Percentiles rank a stretch among this genome's conserved stretches.
Evolutionary conservation across 1,140 invertebrate genomes (phyloP).

Genomic region (Orius insidiosus): DNA sequence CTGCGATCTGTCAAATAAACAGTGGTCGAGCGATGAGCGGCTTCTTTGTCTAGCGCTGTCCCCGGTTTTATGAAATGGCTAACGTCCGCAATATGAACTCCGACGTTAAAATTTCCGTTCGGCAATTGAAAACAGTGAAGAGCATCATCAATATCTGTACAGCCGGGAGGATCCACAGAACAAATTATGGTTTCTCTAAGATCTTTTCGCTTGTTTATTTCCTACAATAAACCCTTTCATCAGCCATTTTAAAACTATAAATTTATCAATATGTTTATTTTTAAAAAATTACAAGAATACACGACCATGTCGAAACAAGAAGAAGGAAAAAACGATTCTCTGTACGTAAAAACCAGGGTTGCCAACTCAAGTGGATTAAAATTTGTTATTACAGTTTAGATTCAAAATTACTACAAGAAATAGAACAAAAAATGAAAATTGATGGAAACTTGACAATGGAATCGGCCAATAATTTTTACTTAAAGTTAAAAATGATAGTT

Average conservation of each 20-base stretch:
- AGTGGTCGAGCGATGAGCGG: conserved; percentile 67
- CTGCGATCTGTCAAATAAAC: conserved; percentile 80
- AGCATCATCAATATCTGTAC: conserved; percentile 98
- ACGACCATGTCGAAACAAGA: neutral
- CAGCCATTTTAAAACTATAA: conserved; percentile 12
- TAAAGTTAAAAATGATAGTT: conserved; percentile 8
- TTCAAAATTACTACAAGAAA: too few relatives aligned
- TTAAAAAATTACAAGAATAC: neutral
- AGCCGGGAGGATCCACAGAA: conserved; percentile 96
- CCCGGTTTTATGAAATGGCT: conserved; percentile 81
- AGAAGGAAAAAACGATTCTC: too few relatives aligned
- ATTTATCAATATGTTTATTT: conserved; percentile 16
- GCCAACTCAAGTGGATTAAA: too few relatives aligned
- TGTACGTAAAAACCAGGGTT: too few relatives aligned
- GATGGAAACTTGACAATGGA: too few relatives aligned
- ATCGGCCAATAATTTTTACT: too few relatives aligned
- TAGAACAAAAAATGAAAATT: too few relatives aligned
- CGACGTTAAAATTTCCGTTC: conserved; percentile 67
- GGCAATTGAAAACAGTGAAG: conserved; percentile 67
- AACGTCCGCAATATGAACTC: conserved; percentile 92
- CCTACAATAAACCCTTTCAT: conserved; percentile 44
- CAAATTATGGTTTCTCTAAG: conserved; percentile 74
- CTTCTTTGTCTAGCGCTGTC: conserved; percentile 76
- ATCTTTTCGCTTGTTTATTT: conserved; percentile 61
- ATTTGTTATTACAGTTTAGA: too few relatives aligned